Conservation (phyloP, 2,888 invertebrate genomes). For the Prosapia bicincta region DNA sequence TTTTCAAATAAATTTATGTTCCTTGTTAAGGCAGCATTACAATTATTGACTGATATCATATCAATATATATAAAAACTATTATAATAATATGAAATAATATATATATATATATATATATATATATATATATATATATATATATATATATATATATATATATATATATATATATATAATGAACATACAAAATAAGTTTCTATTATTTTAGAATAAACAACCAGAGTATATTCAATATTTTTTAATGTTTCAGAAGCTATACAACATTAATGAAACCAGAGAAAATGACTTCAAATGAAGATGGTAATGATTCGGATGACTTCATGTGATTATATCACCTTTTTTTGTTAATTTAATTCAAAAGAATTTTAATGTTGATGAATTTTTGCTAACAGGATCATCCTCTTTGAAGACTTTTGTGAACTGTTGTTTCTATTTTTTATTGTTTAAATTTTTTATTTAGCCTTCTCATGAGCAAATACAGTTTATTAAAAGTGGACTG, state of each 20-base stretch:
- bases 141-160: slow-evolving; percentile 16
- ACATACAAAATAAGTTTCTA: too few relatives aligned
- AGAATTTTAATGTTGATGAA: background rate
- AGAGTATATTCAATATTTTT: background rate
- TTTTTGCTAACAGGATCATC: background rate
- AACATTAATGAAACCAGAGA: slow-evolving; percentile 74
- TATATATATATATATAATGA: too few relatives aligned
- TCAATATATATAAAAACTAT: too few relatives aligned
- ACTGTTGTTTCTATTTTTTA: too few relatives aligned
- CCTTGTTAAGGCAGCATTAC: too few relatives aligned
- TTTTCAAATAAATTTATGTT: too few relatives aligned
- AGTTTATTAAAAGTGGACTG: too few relatives aligned
- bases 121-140: background rate
- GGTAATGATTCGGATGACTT: slow-evolving; percentile 95
- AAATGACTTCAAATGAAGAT: slow-evolving; percentile 79
- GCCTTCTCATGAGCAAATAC: too few relatives aligned
- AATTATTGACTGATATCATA: too few relatives aligned
- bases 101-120: background rate
- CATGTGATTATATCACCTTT: slow-evolving; percentile 60
- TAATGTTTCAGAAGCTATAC: slow-evolving; percentile 64
- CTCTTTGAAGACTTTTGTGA: background rate
- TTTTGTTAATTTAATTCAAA: background rate
- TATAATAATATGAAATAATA: too few relatives aligned
- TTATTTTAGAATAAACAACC: too few relatives aligned
- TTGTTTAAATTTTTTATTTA: too few relatives aligned